phyloP scores from a whole-genome alignment of 2,888 invertebrate genomes.

The Lucinisca nassula region DNA sequence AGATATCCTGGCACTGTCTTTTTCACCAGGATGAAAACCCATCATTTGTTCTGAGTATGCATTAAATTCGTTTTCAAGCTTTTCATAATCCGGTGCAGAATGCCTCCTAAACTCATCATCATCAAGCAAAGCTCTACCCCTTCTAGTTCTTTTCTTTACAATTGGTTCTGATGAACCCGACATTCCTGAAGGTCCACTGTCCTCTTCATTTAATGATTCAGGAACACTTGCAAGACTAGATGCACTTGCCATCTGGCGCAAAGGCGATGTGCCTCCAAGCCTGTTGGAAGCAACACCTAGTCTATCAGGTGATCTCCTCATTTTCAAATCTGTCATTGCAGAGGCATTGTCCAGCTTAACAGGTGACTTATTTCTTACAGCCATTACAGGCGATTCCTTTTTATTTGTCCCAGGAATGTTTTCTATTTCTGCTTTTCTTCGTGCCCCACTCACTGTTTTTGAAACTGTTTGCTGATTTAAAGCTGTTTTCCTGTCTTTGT shows the following conservation, averaged over 20 bases:
- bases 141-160: constrained; percentile 73
- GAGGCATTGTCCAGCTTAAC: constrained; percentile 14
- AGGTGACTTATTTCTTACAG: constrained; percentile 31
- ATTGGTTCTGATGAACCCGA: constrained; percentile 23
- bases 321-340: not conserved
- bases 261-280: constrained; percentile 3
- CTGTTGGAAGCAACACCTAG: constrained; percentile 2
- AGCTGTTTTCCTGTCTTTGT: constrained; percentile 15
- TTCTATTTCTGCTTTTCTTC: constrained; percentile 45
- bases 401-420: constrained; percentile 9
- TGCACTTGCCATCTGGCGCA: constrained; percentile 77
- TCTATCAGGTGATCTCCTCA: constrained; percentile 51
- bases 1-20: not conserved
- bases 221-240: constrained; percentile 84
- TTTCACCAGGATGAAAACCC: not conserved
- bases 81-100: constrained; percentile 79
- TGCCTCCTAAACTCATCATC: constrained; percentile 78
- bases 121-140: constrained; percentile 61
- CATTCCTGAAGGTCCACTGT: constrained; percentile 17
- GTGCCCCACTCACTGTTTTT: constrained; percentile 37
- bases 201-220: constrained; percentile 77
- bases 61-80: constrained; percentile 75
- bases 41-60: constrained; percentile 62
- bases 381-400: constrained; percentile 9
- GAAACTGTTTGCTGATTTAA: constrained; percentile 31